Evolutionary conservation across 2,797 vertebrate genomes (phyloP), one percentile per base, ranked within the genome.

Genomic region (Mormyrops boulengeri): DNA sequence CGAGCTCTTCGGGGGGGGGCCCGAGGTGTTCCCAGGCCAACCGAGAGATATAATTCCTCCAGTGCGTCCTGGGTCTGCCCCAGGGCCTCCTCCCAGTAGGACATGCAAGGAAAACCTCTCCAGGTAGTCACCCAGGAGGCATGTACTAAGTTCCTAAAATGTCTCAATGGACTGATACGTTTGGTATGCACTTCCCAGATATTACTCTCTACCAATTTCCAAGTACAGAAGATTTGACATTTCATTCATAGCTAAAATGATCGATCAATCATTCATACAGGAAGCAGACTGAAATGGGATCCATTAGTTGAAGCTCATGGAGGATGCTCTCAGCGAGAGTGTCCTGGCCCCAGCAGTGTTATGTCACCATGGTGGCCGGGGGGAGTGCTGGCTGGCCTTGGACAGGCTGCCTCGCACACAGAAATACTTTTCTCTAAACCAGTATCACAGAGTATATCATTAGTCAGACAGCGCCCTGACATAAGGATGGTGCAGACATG

Each of bases 221-320:
- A 34, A 41, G 38, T 41, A 44, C 73, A 69, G 11, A 69, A 34
- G 26, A 69, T 73, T 0, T 80, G 73, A 9, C 73, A 44, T 44
- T 80, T 80, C 38, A 80, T 80, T 80, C 73, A 44, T 80, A 80
- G 73, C 73, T 19, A 80, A 80, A 69, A 14, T 69, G 30, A 85
- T 85, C 82, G 30, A 85, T 85, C 82, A 50, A 49, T 85, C 82
- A 85, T 85, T 85, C 47, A 85, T 85, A 85, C 47, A 85, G 47
- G 47, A 47, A 85, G 3, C 19, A 85, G 19, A n/a, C 2, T 49
- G 9, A 85, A 85, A 85, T 50, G 50, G 50, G 8, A 85, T 52
- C 50, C 52, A 55, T 55, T 53, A 60, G 22, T 34, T 53, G 50
- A 55, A 47, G 8, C 85, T 55, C 50, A 53, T 8, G 2, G 50